Conservation (phyloP, 2,113 vertebrate genomes). For the Colius striatus region DNA sequence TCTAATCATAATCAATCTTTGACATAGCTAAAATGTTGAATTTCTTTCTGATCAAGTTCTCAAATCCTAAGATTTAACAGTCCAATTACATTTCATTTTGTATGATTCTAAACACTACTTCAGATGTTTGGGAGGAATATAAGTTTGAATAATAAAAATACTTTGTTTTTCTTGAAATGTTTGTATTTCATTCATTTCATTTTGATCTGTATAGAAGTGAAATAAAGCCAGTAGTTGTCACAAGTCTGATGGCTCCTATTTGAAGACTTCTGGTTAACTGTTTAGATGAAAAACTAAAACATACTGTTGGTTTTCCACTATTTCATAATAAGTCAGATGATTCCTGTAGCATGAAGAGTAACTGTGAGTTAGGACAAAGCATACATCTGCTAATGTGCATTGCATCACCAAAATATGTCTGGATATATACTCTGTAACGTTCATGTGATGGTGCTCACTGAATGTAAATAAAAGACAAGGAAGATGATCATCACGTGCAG, state of each 20-base stretch:
- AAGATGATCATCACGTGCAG: constrained; percentile 46
- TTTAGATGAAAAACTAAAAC: not conserved
- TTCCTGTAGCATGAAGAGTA: constrained; percentile 73
- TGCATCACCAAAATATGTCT: constrained; percentile 78
- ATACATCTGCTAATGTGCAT: constrained; percentile 70
- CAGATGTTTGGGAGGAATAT: not conserved
- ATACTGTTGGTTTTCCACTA: constrained; percentile 37
- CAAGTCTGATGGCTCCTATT: not conserved
- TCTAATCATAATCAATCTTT: not conserved
- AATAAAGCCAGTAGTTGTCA: constrained; percentile 1
- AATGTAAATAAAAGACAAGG: constrained; percentile 77
- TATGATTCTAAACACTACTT: not conserved
- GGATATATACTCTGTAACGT: constrained; percentile 50
- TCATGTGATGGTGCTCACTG: constrained; percentile 72
- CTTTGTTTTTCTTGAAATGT: not conserved
- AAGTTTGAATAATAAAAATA: not conserved
- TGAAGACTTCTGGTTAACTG: constrained; percentile 13
- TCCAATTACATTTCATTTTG: not conserved
- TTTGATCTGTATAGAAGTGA: not conserved
- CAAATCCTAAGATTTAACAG: not conserved
- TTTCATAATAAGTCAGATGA: constrained; percentile 70
- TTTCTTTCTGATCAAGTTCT: not conserved
- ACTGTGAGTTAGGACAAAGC: constrained; percentile 78
- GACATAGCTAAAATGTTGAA: not conserved
- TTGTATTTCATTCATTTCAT: not conserved